Evolutionary conservation across 2,888 invertebrate genomes (phyloP), one percentile per base, ranked within the genome.

Genomic region (Pollenia griseotomentosa): DNA sequence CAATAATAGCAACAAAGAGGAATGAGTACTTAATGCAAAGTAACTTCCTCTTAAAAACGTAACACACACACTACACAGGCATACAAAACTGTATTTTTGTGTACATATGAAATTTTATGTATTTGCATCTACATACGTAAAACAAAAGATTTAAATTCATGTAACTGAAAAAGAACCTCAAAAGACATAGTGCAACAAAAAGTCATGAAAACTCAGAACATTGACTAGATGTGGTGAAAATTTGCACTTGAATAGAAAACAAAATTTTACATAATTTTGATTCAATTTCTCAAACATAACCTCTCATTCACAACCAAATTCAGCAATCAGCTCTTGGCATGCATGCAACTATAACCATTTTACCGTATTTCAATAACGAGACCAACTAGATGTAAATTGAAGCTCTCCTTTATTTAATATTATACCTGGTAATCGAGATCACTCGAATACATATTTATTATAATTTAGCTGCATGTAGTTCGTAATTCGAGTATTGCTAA

Each of bases 191-290:
- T 53, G 61, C 19, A 61, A n/a, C 48, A 71, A 70, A 42, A 19
- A 51, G n/a, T 57, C 23, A 65, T 46, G 23, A 73, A 84, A 84
- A 61, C 53, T 61, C 16, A 66, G 53, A n/a, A 11, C 66, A 66
- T 46, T 65, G 77, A 57, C 61, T 70, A 63, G 70, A 83, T 83
- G 63, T 77, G 59, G 44, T 68, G 40, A 74, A 74, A 84, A 84
- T 84, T 84, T 84, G 84, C 79, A 84, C 73, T 79, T 84, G 84
- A 84, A 84, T 84, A 48, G 68, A 70, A 74, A 63, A 59, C 10
- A 68, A 74, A 68, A 74, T 74, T 79, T 46, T 46, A 53, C 74
- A 66, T 79, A 68, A 70, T 68, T 84, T 80, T 79, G 79, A 79
- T 84, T 79, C 61, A 79, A 79, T 79, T 84, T 61, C 42, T 23